A percentile compares a stretch with the other conserved stretches of the same genome.
Conservation (phyloP, 2,888 invertebrate genomes). For the Athetis lepigone region DNA sequence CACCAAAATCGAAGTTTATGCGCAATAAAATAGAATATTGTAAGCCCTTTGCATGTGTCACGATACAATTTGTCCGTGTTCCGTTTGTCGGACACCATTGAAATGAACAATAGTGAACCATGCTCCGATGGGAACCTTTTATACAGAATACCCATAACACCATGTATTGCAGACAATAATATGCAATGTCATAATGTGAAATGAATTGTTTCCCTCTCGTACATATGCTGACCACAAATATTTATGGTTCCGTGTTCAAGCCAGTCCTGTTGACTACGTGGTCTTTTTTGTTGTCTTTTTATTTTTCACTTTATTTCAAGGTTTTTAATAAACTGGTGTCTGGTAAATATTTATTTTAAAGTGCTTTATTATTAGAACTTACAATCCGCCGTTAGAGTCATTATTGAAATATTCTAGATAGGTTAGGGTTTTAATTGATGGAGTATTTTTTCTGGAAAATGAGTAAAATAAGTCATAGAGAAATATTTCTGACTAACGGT, state of each 20-base stretch:
- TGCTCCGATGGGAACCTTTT: slow-evolving; percentile 30
- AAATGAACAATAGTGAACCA: slow-evolving; percentile 51
- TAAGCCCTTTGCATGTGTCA: slow-evolving; percentile 34
- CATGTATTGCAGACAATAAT: slow-evolving; percentile 51
- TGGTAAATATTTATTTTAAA: background rate
- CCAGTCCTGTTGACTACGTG: slow-evolving; percentile 45
- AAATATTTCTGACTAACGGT: background rate
- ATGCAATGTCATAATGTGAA: no score
- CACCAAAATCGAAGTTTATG: slow-evolving; percentile 36
- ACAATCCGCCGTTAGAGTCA: no score
- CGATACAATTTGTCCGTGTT: slow-evolving; percentile 42
- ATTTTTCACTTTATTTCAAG: slow-evolving; percentile 48
- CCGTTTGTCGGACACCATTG: slow-evolving; percentile 44
- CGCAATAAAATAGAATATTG: slow-evolving; percentile 27
- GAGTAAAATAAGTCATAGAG: background rate
- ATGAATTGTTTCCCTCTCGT: slow-evolving; percentile 59
- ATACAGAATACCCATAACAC: slow-evolving; percentile 47
- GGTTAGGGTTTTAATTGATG: no score
- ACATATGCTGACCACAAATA: slow-evolving; percentile 57
- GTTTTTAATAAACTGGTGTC: slow-evolving; percentile 8
- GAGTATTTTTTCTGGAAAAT: background rate
- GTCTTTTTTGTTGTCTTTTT: slow-evolving; percentile 23
- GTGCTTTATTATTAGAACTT: background rate
- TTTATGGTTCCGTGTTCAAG: slow-evolving; percentile 52
- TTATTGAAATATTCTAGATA: background rate